Evolutionary conservation across 2,888 invertebrate species (phyloP), one percentile per base, ranked within the genome.

Genomic region (Homarus gammarus): DNA sequence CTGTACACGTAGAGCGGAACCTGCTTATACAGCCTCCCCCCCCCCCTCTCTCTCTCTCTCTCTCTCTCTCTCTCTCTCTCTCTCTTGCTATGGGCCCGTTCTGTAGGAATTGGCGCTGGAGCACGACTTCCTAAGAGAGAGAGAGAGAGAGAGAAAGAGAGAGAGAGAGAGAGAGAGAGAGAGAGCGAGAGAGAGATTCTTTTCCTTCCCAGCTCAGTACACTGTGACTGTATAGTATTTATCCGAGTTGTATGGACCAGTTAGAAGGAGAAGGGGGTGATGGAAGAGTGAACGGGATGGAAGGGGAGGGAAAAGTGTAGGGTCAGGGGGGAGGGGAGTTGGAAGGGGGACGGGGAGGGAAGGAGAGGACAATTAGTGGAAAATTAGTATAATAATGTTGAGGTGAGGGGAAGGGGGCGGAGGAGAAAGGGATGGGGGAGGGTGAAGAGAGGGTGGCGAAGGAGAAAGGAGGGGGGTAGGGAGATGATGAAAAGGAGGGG

Each of bases 111-210:
- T 44, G 44, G 44, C n/a, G 44, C 44, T 44, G 44, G 44, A 5
- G 12, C 12, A 44, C 44, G n/a, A n/a, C n/a, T n/a, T n/a, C n/a
- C n/a, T n/a, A n/a, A n/a, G n/a, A n/a, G n/a, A n/a, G n/a, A 77
- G 77, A 77, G 44, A 44, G 44, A 18, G 44, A 77, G 40, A 44
- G 44, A 77, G 44, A 44, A 38, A 75, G 36, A 33, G 10, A 36
- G 75, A 75, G 75, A 75, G 75, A 36, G 75, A 36, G n/a, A 36
- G 73, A 73, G 73, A 22, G 38, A 73, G 33, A 38, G 38, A 36
- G 73, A 73, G 1, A 8, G 36, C n/a, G n/a, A n/a, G n/a, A n/a
- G n/a, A n/a, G n/a, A n/a, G n/a, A n/a, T n/a, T n/a, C n/a, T n/a
- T n/a, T n/a, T n/a, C n/a, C n/a, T n/a, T n/a, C n/a, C n/a, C n/a